phyloP scores from a whole-genome alignment of 2,797 vertebrate species.

The Enteromius treurensis region DNA sequence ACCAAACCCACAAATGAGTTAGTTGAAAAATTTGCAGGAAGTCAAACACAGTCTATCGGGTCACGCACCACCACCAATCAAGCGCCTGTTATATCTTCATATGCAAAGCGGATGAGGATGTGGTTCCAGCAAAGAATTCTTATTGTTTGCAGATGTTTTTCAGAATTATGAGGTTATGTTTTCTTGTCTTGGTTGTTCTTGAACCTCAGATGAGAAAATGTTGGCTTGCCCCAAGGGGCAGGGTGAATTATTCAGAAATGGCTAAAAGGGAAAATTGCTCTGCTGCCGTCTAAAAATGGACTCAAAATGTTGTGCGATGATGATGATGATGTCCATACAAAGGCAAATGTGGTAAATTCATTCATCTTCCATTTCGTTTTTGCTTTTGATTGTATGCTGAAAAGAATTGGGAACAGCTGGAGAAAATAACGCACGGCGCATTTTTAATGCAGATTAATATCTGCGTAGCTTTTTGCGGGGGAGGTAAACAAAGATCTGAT shows the following conservation, averaged over 20 bases:
- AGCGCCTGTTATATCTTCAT: constrained; percentile 50
- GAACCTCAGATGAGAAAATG: constrained; percentile 52
- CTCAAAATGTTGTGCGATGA: constrained; percentile 1
- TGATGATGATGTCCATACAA: constrained; percentile 32
- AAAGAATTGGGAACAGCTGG: constrained; percentile 36
- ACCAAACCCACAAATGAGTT: constrained; percentile 38
- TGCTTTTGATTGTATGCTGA: constrained; percentile 19
- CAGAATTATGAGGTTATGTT: constrained; percentile 53
- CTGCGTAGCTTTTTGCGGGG: background rate
- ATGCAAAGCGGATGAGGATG: constrained; percentile 45
- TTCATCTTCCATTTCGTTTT: constrained; percentile 6
- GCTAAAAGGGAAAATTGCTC: constrained; percentile 28
- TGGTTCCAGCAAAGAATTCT: constrained; percentile 43
- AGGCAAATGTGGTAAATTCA: constrained; percentile 19
- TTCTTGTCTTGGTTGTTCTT: constrained; percentile 53
- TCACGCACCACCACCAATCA: constrained; percentile 48
- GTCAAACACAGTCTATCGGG: constrained; percentile 30
- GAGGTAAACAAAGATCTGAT: constrained; percentile 39
- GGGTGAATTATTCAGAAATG: constrained; percentile 32
- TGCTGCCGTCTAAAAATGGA: constrained; percentile 15
- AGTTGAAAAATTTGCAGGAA: constrained; percentile 40
- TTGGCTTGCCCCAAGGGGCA: constrained; percentile 48
- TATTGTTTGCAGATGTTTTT: constrained; percentile 64
- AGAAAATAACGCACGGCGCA: background rate
- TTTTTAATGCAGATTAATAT: constrained; percentile 43